Evolutionary conservation across 2,797 vertebrate genomes (phyloP).

Genomic region (Poeciliopsis infans): DNA sequence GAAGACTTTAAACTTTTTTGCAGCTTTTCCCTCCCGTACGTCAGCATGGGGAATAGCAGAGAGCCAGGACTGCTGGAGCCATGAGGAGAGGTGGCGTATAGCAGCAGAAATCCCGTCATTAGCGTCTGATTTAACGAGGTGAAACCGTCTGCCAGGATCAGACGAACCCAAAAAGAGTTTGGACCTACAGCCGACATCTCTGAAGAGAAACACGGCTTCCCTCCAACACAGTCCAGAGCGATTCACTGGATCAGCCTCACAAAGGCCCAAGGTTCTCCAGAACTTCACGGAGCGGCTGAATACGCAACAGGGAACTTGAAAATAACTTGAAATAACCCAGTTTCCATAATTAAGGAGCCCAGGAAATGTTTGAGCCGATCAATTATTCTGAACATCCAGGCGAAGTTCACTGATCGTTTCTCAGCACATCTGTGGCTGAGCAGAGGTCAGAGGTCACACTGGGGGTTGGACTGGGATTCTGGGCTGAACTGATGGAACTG

Average conservation of each 20-base stretch:
- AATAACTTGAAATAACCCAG: not conserved
- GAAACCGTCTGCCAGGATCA: not conserved
- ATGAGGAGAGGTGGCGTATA: not conserved
- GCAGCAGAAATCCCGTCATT: not conserved
- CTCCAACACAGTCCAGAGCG: not conserved
- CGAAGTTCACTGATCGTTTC: slow-evolving; percentile 10
- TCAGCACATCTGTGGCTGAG: slow-evolving; percentile 28
- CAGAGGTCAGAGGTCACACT: not conserved
- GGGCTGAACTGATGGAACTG: slow-evolving; percentile 49
- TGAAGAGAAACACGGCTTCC: not conserved
- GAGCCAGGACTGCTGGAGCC: not conserved
- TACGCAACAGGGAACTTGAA: not conserved
- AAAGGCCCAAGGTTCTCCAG: not conserved
- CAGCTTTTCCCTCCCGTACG: not conserved
- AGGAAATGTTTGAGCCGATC: not conserved
- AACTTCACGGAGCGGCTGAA: not conserved
- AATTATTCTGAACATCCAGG: slow-evolving; percentile 7
- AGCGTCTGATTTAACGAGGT: not conserved
- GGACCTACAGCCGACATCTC: not conserved
- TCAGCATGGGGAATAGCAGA: not conserved
- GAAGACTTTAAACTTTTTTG: not conserved
- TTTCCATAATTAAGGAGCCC: not conserved
- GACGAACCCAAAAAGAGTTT: not conserved
- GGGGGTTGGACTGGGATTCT: slow-evolving; percentile 41
- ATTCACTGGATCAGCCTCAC: not conserved